phyloP scores from a whole-genome alignment of 2,888 invertebrate species.

The Abrostola tripartita region DNA sequence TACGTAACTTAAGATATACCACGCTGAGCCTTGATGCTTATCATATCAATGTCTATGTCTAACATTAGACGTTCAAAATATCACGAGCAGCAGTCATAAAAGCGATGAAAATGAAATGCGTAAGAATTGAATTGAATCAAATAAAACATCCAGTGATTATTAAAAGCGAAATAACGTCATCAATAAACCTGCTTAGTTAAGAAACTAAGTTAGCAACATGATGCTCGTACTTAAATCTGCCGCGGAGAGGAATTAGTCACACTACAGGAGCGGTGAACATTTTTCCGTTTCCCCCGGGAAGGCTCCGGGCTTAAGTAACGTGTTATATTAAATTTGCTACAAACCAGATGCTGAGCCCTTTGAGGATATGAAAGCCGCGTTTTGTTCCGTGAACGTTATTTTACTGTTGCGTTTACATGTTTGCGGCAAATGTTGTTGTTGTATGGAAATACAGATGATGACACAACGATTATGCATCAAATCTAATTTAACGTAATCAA shows the following conservation, averaged over 20 bases:
- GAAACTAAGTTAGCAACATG: slow-evolving; percentile 3
- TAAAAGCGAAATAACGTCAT: background rate
- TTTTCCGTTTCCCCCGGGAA: slow-evolving; percentile 46
- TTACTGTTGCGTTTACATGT: slow-evolving; percentile 33
- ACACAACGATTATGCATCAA: no score
- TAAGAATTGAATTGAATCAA: no score
- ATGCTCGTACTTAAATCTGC: slow-evolving; percentile 15
- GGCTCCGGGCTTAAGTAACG: slow-evolving; percentile 29
- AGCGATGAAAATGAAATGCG: no score
- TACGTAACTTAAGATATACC: no score
- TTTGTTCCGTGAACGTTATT: slow-evolving; percentile 26
- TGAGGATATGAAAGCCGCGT: slow-evolving; percentile 39
- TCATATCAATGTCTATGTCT: no score
- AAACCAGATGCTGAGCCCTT: slow-evolving; percentile 52
- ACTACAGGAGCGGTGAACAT: slow-evolving; percentile 26
- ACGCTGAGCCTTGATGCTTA: no score
- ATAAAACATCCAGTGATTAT: background rate
- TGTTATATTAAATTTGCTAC: slow-evolving; percentile 56
- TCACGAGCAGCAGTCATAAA: no score
- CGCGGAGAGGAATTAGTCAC: slow-evolving; percentile 32
- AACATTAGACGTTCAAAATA: no score
- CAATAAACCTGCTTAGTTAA: background rate
- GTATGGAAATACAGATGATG: background rate
- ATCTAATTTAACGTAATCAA: no score
- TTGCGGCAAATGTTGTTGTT: slow-evolving; percentile 14